Conservation (phyloP, 2,113 vertebrate genomes). For the Pseudorectes ferrugineus region DNA sequence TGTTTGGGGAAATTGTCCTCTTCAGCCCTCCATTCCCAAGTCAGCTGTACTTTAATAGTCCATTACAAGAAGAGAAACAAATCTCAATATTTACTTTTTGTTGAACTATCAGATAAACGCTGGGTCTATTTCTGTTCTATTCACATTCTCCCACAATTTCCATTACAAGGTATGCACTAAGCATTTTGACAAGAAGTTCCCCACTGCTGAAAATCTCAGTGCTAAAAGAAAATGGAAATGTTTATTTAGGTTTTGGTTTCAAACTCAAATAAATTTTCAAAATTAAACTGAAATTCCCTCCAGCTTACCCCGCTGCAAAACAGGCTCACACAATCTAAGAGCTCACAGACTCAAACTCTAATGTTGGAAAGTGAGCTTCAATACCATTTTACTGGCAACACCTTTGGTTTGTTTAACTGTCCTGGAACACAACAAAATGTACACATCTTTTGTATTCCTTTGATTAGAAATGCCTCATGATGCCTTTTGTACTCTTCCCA, state of each 20-base stretch:
- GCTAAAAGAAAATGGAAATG: background rate
- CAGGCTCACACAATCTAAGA: background rate
- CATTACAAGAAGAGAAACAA: conserved; percentile 49
- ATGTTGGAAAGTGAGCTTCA: background rate
- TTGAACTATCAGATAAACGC: conserved; percentile 51
- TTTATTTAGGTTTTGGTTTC: background rate
- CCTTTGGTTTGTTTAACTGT: background rate
- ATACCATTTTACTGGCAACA: background rate
- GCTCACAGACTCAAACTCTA: background rate
- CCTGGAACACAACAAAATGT: background rate
- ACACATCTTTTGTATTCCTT: background rate
- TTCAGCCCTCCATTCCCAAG: background rate
- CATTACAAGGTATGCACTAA: conserved; percentile 45
- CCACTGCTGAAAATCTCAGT: background rate
- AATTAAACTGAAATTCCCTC: background rate
- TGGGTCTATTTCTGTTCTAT: conserved; percentile 59
- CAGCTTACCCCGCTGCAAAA: background rate
- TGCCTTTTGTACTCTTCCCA: background rate
- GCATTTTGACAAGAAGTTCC: conserved; percentile 21
- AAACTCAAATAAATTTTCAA: background rate
- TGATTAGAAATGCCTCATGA: background rate
- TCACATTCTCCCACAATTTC: conserved; percentile 53
- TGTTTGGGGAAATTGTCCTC: background rate
- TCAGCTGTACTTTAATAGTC: conserved; percentile 21
- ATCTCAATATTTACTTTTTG: conserved; percentile 61